These are phyloP conservation scores for Ceyx margarethae DNA, from an alignment of 2,113 vertebrate genomes.

Conservation along the genomic window DNA sequence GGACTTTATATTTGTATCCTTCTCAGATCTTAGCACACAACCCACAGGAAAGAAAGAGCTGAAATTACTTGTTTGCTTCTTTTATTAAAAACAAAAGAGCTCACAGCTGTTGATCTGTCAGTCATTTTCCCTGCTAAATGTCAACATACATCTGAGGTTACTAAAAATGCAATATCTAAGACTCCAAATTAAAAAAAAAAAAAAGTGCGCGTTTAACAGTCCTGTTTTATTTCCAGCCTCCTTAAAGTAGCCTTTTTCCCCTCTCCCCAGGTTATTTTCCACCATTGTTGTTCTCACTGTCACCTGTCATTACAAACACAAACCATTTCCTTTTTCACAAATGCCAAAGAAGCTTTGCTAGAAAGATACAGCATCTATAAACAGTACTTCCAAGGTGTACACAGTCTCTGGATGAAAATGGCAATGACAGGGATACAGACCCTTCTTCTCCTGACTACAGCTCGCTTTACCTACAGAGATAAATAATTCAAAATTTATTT, in stretches of 20 bases:
- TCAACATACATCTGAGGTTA: background rate
- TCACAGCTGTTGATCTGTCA: background rate
- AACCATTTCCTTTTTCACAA: background rate
- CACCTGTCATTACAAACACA: background rate
- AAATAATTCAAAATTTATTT: background rate
- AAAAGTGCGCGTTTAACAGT: background rate
- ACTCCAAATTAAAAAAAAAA: background rate
- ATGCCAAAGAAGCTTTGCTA: background rate
- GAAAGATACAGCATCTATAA: background rate
- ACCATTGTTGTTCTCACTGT: background rate
- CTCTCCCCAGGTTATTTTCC: background rate
- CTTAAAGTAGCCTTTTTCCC: background rate
- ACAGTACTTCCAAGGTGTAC: background rate
- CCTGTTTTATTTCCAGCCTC: background rate
- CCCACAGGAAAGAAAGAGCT: background rate
- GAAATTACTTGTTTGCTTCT: background rate
- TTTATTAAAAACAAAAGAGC: background rate
- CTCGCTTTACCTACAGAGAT: background rate
- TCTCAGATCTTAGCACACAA: slow-evolving; percentile 6
- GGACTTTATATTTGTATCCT: background rate
- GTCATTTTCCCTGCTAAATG: background rate
- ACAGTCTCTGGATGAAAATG: background rate
- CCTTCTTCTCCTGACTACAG: background rate
- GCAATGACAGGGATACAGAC: background rate
- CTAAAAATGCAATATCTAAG: background rate